A percentile compares a stretch with the other conserved stretches of the same genome.
These are phyloP conservation scores for Geococcyx californianus DNA, from an alignment of 2,113 vertebrate species.

Conservation along the genomic window DNA sequence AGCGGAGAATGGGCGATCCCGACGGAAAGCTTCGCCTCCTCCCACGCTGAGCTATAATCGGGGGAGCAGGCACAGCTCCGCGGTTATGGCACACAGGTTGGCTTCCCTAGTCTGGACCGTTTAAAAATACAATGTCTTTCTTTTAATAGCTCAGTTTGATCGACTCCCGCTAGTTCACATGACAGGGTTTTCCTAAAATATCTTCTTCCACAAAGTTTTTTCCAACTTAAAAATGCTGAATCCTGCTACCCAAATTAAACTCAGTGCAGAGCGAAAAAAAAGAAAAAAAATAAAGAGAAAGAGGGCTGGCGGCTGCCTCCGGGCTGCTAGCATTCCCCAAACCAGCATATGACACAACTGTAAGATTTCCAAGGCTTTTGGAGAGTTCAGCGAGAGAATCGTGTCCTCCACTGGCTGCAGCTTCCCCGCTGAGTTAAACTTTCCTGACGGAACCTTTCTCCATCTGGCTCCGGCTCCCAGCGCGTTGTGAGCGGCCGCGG, in stretches of 20 bases:
- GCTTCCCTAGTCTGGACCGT: constrained; percentile 62
- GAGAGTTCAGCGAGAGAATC: constrained; percentile 70
- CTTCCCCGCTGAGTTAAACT: constrained; percentile 73
- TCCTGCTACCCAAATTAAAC: constrained; percentile 72
- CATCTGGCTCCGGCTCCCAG: constrained; percentile 44
- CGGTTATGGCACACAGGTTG: constrained; percentile 60
- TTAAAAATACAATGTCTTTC: constrained; percentile 76
- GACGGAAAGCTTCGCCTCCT: constrained; percentile 67
- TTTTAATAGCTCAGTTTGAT: constrained; percentile 74
- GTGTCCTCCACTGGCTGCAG: constrained; percentile 64
- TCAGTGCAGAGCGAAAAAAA: constrained; percentile 24
- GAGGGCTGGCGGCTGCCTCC: constrained; percentile 56
- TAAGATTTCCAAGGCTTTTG: constrained; percentile 74
- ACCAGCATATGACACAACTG: constrained; percentile 73
- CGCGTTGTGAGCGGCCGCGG: constrained; percentile 25
- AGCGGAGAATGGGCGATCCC: constrained; percentile 50
- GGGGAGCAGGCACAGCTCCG: constrained; percentile 64
- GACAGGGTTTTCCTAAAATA: constrained; percentile 78
- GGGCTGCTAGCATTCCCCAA: constrained; percentile 74
- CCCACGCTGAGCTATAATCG: constrained; percentile 41
- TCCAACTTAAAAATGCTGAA: constrained; percentile 79
- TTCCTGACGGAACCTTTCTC: constrained; percentile 72
- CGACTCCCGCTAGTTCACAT: constrained; percentile 69
- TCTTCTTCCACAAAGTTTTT: constrained; percentile 71
- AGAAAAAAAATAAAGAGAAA: not conserved